Percentiles rank a stretch among this genome's conserved stretches.
These are phyloP conservation scores for Steinernema hermaphroditum DNA, from an alignment of 2,888 invertebrate genomes.

Conservation along the genomic window DNA sequence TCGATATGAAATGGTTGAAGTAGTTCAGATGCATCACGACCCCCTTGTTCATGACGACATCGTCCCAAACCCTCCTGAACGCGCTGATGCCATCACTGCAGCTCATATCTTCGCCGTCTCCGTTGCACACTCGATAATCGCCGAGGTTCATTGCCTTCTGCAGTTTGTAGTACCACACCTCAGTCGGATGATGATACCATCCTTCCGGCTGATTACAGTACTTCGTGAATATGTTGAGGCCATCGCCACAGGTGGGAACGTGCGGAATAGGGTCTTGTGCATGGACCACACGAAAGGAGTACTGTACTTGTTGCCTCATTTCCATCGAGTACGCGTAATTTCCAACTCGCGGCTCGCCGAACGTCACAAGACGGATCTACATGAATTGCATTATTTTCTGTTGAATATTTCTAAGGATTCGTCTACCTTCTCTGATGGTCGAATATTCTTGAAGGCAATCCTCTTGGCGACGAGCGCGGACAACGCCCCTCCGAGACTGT, in stretches of 20 bases:
- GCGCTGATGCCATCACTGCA: neutral
- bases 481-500: conserved; percentile 62
- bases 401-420: conserved; percentile 53
- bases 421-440: neutral
- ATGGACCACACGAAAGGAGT: conserved; percentile 22
- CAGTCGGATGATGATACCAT: neutral
- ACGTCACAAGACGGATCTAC: conserved; percentile 59
- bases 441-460: neutral
- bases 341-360: conserved; percentile 65
- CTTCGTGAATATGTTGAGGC: neutral
- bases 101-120: neutral
- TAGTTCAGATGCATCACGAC: conserved; percentile 16
- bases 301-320: conserved; percentile 31
- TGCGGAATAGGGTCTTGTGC: conserved; percentile 15
- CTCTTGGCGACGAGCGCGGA: conserved; percentile 61
- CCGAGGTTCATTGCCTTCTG: neutral
- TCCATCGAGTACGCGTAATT: conserved; percentile 63
- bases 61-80: neutral
- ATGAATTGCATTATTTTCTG: conserved; percentile 50
- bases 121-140: neutral
- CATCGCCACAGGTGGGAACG: conserved; percentile 1
- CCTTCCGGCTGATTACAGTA: neutral
- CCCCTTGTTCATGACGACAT: neutral
- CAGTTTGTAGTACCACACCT: neutral
- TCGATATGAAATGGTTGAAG: conserved; percentile 20